These are phyloP conservation scores for Ochotona princeps DNA, from an alignment of 2,113 vertebrate genomes.

Conservation along the genomic window DNA sequence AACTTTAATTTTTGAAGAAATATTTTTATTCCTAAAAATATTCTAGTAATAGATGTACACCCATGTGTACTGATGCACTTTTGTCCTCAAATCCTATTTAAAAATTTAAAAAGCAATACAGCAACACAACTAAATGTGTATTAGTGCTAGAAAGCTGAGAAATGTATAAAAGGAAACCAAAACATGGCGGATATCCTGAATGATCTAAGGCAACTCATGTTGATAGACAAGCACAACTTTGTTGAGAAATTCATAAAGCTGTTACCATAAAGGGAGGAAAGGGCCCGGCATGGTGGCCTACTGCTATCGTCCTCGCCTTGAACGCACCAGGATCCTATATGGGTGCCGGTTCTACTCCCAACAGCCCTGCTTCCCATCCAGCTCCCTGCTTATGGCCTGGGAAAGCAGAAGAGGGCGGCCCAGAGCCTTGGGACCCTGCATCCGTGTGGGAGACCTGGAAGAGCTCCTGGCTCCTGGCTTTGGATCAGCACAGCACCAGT, in stretches of 20 bases:
- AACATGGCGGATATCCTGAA: conserved; percentile 23
- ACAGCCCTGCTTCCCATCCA: no score
- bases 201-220: conserved; percentile 38
- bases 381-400: no score
- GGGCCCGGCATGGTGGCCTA: no score
- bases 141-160: not conserved
- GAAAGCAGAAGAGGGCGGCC: no score
- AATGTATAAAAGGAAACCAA: not conserved
- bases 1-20: conserved; percentile 5
- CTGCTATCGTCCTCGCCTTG: no score
- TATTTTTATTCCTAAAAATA: no score
- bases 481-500: no score
- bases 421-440: no score
- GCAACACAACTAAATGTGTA: not conserved
- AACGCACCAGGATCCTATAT: no score
- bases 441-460: no score
- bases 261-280: not conserved
- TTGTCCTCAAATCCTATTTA: conserved; percentile 8
- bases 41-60: conserved; percentile 34
- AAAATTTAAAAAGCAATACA: conserved; percentile 24
- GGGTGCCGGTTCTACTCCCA: no score
- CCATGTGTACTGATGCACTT: not conserved
- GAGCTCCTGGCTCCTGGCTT: no score
- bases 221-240: conserved; percentile 4
- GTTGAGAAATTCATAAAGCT: conserved; percentile 8